Conservation (phyloP, 2,113 vertebrate genomes). For the Nothoprocta pentlandii region DNA sequence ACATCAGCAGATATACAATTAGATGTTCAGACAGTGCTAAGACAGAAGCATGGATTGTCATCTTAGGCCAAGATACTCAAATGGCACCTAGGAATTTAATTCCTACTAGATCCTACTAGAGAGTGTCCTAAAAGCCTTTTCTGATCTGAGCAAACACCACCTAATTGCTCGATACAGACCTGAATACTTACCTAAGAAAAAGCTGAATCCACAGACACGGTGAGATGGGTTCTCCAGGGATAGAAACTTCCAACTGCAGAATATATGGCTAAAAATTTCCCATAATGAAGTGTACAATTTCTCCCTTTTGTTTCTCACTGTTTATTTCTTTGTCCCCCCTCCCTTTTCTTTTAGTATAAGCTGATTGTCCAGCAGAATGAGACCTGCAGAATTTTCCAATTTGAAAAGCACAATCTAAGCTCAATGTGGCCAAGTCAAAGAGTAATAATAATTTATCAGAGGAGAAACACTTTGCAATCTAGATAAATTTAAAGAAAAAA, state of each 20-base stretch:
- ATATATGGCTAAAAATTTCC: rapidly evolving
- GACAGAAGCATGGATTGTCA: background rate
- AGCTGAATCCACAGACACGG: rapidly evolving
- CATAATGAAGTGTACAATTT: background rate
- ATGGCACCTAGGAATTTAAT: background rate
- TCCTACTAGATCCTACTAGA: background rate
- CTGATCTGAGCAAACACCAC: background rate
- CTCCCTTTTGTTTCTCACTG: background rate
- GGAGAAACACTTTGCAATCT: background rate
- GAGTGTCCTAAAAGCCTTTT: background rate
- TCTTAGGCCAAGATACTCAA: background rate
- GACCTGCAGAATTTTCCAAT: background rate
- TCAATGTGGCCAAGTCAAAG: background rate
- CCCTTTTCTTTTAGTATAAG: background rate
- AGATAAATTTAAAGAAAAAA: background rate
- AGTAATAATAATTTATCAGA: background rate
- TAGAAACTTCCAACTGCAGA: background rate
- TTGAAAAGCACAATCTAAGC: background rate
- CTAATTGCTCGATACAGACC: background rate
- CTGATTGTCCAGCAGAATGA: rapidly evolving
- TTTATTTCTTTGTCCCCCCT: background rate
- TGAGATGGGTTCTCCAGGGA: background rate
- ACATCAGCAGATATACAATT: rapidly evolving
- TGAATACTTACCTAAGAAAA: background rate
- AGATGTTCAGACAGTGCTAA: background rate